Percentiles rank a stretch among this genome's conserved stretches.
phyloP scores from a whole-genome alignment of 2,113 vertebrate genomes.

The Rhinoderma darwinii region DNA sequence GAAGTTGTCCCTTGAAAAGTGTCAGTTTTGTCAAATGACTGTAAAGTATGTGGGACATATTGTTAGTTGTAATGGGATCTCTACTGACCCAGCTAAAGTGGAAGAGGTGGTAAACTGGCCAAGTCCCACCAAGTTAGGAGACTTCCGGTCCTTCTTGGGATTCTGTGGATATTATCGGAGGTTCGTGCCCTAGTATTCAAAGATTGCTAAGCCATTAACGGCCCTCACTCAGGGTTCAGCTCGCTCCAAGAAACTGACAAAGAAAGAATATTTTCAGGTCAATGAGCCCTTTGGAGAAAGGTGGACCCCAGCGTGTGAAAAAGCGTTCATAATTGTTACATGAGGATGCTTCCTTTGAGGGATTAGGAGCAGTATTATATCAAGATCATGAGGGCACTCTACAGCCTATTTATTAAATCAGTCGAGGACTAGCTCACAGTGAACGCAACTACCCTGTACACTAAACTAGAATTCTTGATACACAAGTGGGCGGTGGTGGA shows the following conservation, averaged over 20 bases:
- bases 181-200: no score
- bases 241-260: neutral
- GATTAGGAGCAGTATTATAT: neutral
- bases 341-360: neutral
- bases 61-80: neutral
- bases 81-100: neutral
- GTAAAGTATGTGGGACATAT: neutral
- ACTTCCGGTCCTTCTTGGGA: no score
- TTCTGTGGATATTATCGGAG: no score
- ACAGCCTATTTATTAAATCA: neutral
- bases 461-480: neutral
- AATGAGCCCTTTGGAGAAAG: neutral
- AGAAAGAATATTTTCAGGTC: neutral
- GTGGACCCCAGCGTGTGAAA: neutral
- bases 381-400: neutral
- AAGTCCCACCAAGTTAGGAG: neutral
- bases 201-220: no score
- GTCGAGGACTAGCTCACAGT: neutral
- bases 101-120: neutral
- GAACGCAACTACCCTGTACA: neutral
- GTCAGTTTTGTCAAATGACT: neutral
- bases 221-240: neutral
- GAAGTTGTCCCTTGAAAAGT: neutral
- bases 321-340: neutral
- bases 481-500: no score